Base-by-base conservation (phyloP, 2,113 vertebrate genomes). In the human (Homo sapiens) region DNA sequence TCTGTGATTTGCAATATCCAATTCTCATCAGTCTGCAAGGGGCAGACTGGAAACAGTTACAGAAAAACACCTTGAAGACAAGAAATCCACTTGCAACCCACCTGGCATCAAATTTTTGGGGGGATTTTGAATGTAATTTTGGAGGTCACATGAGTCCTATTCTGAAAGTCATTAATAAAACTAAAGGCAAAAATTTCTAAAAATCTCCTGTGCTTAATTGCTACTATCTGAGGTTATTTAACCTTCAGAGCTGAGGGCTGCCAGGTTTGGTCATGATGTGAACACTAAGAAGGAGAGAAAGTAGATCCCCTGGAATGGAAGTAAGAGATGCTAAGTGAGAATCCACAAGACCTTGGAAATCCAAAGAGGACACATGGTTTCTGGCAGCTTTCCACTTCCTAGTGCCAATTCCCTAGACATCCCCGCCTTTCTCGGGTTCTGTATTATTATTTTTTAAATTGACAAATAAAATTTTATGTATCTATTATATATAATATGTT, bases 1-100 rank as follows among this genome's bases (percentile, higher is more conserved):
- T 22, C 35, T 7, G 17, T 6, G n/a, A 10, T 22, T 4, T 25
- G 17, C 2, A 0, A 2, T 20, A 27, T 23, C 4, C 40, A 8
- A 13, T 22, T 52, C 38, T 23, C 10, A 38, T 6, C 2, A 4
- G 68, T 27, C 83, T 78, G 68, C 48, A 92, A 68, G 43, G 95
- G 68, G 48, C 68, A 92, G 25, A 12, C 57, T n/a, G 83, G 27
- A 59, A 68, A 76, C 48, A 59, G 55, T 16, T 25, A 38, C 1
- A 3, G 88, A 48, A 48, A 40, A 5, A 48, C 17, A 18, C 6
- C 66, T 7, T 0, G 9, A 57, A 40, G 27, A 5, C 11, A 2
- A 13, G 23, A 72, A 40, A 66, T 35, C 61, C 27, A 2, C n/a
- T 38, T 55, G 6, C 20, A 2, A 17, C 2, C 20, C 66, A 43